Evolutionary conservation across 2,888 invertebrate species (phyloP).

Genomic region (Keiferia lycopersicella): DNA sequence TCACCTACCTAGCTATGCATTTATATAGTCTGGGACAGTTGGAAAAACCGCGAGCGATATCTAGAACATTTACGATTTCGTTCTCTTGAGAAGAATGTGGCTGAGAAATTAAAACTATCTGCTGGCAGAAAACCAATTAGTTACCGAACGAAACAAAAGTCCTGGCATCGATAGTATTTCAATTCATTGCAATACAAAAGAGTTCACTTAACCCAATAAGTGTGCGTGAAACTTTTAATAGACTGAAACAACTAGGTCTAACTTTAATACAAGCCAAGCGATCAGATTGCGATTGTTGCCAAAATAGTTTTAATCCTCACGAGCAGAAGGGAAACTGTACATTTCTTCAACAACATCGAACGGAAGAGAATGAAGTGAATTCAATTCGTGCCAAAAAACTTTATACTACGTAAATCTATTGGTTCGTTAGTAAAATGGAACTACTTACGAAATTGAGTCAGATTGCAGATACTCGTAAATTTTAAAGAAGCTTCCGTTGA

Average conservation of each 20-base stretch:
- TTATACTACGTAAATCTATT: conserved; percentile 46
- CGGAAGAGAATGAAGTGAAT: conserved; percentile 35
- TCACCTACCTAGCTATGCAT: no score
- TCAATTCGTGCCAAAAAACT: conserved; percentile 58
- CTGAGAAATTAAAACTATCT: background rate
- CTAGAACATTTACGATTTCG: background rate
- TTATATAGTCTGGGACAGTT: no score
- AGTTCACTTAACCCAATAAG: conserved; percentile 33
- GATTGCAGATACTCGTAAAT: conserved; percentile 45
- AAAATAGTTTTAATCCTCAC: conserved; percentile 59
- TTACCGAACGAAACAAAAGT: conserved; percentile 13
- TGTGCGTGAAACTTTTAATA: conserved; percentile 24
- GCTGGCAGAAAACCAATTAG: background rate
- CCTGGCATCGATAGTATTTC: conserved; percentile 12
- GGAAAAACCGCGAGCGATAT: no score
- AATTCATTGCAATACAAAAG: conserved; percentile 9
- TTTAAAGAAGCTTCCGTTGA: conserved; percentile 19
- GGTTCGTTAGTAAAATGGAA: conserved; percentile 57
- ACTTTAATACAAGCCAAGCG: conserved; percentile 9
- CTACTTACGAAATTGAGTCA: conserved; percentile 60
- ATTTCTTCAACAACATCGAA: conserved; percentile 41
- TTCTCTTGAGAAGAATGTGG: background rate
- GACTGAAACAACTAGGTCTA: conserved; percentile 23
- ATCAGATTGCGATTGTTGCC: conserved; percentile 40
- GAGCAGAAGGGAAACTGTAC: conserved; percentile 44